phyloP scores from a whole-genome alignment of 23 tunicate species.

The Styela plicata region DNA sequence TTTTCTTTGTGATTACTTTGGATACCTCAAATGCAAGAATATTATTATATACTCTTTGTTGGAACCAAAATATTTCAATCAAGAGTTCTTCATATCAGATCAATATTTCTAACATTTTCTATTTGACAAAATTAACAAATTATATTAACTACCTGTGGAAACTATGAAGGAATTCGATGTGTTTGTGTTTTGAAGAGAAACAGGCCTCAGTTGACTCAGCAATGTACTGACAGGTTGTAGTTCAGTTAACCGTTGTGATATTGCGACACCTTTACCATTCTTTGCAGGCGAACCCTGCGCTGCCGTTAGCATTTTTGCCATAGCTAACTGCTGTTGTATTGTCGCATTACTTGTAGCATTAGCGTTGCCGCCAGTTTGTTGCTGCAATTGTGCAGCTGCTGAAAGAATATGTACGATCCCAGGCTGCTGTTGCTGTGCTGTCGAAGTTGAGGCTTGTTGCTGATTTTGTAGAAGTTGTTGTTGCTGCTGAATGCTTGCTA shows the following conservation, averaged over 20 bases:
- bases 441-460: neutral
- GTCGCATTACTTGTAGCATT: slow-evolving; percentile 16
- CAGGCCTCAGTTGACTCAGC: slow-evolving; percentile 73
- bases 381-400: slow-evolving; percentile 91
- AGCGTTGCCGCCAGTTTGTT: slow-evolving; percentile 38
- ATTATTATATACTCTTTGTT: no score
- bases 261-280: slow-evolving; percentile 4
- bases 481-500: slow-evolving; percentile 57
- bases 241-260: slow-evolving; percentile 62
- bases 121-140: no score
- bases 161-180: neutral
- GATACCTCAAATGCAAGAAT: no score
- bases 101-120: no score
- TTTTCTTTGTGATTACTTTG: no score
- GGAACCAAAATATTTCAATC: no score
- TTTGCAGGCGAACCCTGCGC: neutral
- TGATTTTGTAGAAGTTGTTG: slow-evolving; percentile 33
- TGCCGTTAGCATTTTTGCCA: slow-evolving; percentile 79
- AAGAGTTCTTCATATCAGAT: no score
- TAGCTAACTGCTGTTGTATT: slow-evolving; percentile 64
- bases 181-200: slow-evolving; percentile 37
- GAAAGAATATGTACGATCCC: slow-evolving; percentile 91
- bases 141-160: neutral
- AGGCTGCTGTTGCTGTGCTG: slow-evolving; percentile 48
- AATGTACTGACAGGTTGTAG: slow-evolving; percentile 88